A percentile compares a stretch with the other conserved stretches of the same genome.
Conservation (phyloP, 2,113 vertebrate genomes). For the Thymallus thymallus region DNA sequence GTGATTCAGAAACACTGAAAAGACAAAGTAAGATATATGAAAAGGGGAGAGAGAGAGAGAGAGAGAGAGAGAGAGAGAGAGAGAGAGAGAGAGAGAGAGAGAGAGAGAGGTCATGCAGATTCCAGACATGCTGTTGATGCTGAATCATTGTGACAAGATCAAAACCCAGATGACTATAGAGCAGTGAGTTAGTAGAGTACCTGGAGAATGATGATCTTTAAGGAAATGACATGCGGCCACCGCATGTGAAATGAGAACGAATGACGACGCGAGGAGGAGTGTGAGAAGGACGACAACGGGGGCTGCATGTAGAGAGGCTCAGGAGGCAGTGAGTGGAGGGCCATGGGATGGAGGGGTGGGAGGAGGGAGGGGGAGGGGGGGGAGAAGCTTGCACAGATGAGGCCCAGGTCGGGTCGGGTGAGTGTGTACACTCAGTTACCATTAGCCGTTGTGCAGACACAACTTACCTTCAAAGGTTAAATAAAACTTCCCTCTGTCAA, state of each 20-base stretch:
- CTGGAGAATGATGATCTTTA: constrained; percentile 42
- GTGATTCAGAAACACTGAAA: neutral
- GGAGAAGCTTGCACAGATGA: constrained; percentile 67
- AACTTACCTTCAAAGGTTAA: constrained; percentile 99
- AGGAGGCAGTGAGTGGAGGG: constrained; percentile 15
- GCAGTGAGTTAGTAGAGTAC: constrained; percentile 33
- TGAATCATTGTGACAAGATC: constrained; percentile 38
- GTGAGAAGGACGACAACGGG: neutral
- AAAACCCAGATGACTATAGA: constrained; percentile 6
- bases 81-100: too few species aligned
- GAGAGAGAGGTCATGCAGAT: constrained; percentile 46
- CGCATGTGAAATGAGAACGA: constrained; percentile 44
- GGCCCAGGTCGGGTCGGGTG: constrained; percentile 47
- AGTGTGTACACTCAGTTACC: constrained; percentile 71
- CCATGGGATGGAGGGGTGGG: constrained; percentile 22
- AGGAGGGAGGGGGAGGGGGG: constrained; percentile 5
- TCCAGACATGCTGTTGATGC: constrained; percentile 46
- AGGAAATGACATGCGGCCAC: constrained; percentile 33
- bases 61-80: too few species aligned
- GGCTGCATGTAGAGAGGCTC: constrained; percentile 46
- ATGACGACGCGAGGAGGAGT: constrained; percentile 31
- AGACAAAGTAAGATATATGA: constrained; percentile 21
- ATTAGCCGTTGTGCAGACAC: constrained; percentile 63
- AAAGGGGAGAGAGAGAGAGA: neutral
- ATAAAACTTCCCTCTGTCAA: constrained; percentile 99